Evolutionary conservation across 2,888 invertebrate genomes (phyloP), one percentile per base, ranked within the genome.

Genomic region (Metellina segmentata): DNA sequence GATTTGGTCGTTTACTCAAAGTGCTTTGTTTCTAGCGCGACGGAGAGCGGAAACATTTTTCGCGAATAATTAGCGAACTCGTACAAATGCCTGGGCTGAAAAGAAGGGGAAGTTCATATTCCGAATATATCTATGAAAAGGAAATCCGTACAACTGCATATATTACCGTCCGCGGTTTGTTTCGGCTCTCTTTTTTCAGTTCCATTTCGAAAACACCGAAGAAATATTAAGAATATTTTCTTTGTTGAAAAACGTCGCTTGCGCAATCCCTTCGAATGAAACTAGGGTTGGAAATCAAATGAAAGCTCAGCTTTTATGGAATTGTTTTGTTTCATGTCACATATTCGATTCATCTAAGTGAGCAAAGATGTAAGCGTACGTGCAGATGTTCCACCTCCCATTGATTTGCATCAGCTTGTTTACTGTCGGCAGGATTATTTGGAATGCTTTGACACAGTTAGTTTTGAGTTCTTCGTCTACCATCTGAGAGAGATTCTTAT

Each of bases 1-100:
- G 85, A 85, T 85, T 74, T 9, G 75, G 53, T 53, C 34, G 75
- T 61, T 82, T 51, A 34, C 51, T 20, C n/a, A 70, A 81, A 34
- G 49, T 69, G 69, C 34, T 34, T 34, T 34, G 34, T 34, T 34
- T 34, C 34, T 34, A 34, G 34, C 34, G 34, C 34, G 34, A 4
- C 34, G 34, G 34, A 2, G 34, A 61, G 61, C 61, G 61, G 61
- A 61, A 61, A 61, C 61, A 61, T 61, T 61, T 61, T 61, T 61
- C 61, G 13, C 11, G 61, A 61, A 61, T 61, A 61, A 61, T 61
- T 61, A 61, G 11, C 16, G 61, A 61, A 61, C 61, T 61, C 61
- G 61, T 61, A 61, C 16, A 61, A 61, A 61, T 61, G 61, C 61
- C 16, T 11, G 13, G 61, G 16, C 16, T 61, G 13, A 61, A 61